Conservation (phyloP, 2,888 invertebrate genomes). For the Calephelis perditalis region DNA sequence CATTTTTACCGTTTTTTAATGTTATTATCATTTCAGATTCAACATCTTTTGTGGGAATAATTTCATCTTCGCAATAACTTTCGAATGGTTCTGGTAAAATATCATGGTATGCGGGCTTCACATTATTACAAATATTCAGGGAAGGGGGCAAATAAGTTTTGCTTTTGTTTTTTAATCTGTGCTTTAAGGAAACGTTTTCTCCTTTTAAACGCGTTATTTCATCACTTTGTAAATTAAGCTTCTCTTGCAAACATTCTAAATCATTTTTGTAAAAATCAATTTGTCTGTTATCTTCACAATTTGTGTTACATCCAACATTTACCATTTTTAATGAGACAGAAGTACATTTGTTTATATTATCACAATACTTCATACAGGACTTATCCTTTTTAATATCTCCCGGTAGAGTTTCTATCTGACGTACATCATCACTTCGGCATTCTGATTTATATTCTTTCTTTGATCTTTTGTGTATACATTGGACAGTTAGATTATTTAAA, state of each 20-base stretch:
- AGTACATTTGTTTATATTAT: constrained; percentile 38
- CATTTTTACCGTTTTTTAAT: constrained; percentile 57
- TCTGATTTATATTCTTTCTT: constrained; percentile 7
- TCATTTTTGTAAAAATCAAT: constrained; percentile 37
- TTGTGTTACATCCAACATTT: constrained; percentile 42
- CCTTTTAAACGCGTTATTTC: constrained; percentile 47
- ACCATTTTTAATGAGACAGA: constrained; percentile 37
- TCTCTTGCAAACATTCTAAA: constrained; percentile 42
- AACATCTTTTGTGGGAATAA: constrained; percentile 35
- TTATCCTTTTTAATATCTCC: constrained; percentile 2
- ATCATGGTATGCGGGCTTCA: constrained; percentile 20
- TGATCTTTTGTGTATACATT: constrained; percentile 18
- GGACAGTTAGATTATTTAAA: background rate
- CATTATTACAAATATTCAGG: constrained; percentile 26
- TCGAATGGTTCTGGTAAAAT: constrained; percentile 47
- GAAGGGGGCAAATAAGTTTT: constrained; percentile 36
- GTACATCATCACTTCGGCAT: background rate
- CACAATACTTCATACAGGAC: constrained; percentile 20
- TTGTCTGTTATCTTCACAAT: constrained; percentile 34
- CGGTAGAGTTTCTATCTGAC: constrained; percentile 24
- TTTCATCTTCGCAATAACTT: constrained; percentile 34
- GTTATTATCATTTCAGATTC: constrained; percentile 70
- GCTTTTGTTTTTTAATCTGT: constrained; percentile 46
- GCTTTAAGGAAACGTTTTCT: constrained; percentile 50
- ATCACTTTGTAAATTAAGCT: constrained; percentile 40